Evolutionary conservation across 2,797 vertebrate species (phyloP).

Genomic region (Telmatherina bonti): DNA sequence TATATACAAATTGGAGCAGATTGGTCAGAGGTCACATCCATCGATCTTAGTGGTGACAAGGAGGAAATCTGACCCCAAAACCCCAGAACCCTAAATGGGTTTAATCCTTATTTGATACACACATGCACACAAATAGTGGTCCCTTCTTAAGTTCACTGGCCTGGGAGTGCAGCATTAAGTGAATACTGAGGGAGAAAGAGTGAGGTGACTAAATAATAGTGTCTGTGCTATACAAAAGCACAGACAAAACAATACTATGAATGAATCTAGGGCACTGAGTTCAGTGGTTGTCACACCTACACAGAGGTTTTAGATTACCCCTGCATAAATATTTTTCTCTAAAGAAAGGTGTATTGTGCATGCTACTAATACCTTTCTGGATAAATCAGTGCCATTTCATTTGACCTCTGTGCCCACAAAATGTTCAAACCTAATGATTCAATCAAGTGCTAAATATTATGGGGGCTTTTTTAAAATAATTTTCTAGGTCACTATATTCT

Average conservation of each 20-base stretch:
- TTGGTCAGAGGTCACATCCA: constrained; percentile 79
- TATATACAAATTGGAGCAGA: constrained; percentile 77
- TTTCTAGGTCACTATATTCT: not conserved
- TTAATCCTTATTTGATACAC: constrained; percentile 76
- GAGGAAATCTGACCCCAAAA: constrained; percentile 76
- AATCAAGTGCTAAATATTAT: constrained; percentile 1
- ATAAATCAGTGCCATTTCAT: constrained; percentile 20
- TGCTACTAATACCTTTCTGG: constrained; percentile 22
- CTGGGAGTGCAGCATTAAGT: constrained; percentile 72
- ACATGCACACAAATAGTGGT: constrained; percentile 40
- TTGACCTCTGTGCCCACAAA: constrained; percentile 9
- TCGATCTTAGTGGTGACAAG: constrained; percentile 81
- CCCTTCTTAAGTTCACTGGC: constrained; percentile 60
- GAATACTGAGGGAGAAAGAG: constrained; percentile 70
- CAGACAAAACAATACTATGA: constrained; percentile 73
- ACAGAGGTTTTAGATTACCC: constrained; percentile 57
- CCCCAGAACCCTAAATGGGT: constrained; percentile 64
- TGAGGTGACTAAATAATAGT: constrained; percentile 74
- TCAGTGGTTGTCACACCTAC: constrained; percentile 65
- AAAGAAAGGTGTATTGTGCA: constrained; percentile 30
- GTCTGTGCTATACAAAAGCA: constrained; percentile 73
- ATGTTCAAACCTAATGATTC: constrained; percentile 18
- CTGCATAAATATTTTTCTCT: constrained; percentile 59
- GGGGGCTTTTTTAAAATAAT: not conserved
- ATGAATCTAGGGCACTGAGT: constrained; percentile 63